Percentiles rank a stretch among this genome's conserved stretches.
These are phyloP conservation scores for Melanotus villosus DNA, from an alignment of 2,888 invertebrate species.

Conservation along the genomic window DNA sequence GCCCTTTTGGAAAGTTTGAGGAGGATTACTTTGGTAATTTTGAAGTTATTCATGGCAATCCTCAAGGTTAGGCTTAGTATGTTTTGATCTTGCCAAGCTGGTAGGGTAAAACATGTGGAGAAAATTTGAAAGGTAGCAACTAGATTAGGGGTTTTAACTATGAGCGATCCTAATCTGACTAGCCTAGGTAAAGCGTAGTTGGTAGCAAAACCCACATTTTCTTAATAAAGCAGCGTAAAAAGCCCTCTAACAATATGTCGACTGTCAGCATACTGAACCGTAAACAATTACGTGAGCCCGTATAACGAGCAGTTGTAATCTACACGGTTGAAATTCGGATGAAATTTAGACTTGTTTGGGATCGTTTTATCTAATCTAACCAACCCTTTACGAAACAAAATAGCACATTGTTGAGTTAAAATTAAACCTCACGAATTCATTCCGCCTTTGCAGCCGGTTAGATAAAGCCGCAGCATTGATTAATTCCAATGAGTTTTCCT, in stretches of 20 bases:
- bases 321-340: conserved; percentile 36
- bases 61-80: too few species aligned
- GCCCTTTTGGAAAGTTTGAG: too few species aligned
- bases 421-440: conserved; percentile 44
- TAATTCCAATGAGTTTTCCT: conserved; percentile 42
- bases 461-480: conserved; percentile 42
- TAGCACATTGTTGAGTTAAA: conserved; percentile 46
- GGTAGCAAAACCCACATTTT: conserved; percentile 8
- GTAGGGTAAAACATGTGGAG: too few species aligned
- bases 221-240: conserved; percentile 29
- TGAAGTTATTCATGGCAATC: too few species aligned
- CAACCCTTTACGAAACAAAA: conserved; percentile 44
- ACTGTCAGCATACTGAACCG: conserved; percentile 33
- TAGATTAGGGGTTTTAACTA: background rate
- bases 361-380: conserved; percentile 46
- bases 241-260: conserved; percentile 34
- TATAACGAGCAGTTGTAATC: conserved; percentile 36
- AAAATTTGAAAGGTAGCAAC: too few species aligned
- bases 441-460: conserved; percentile 38
- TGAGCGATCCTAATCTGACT: background rate
- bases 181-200: background rate
- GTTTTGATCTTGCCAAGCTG: too few species aligned
- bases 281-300: conserved; percentile 35
- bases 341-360: conserved; percentile 42
- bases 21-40: too few species aligned